Evolutionary conservation across 2,797 vertebrate genomes (phyloP), one percentile per base, ranked within the genome.

Genomic region (Oryzias sinensis): DNA sequence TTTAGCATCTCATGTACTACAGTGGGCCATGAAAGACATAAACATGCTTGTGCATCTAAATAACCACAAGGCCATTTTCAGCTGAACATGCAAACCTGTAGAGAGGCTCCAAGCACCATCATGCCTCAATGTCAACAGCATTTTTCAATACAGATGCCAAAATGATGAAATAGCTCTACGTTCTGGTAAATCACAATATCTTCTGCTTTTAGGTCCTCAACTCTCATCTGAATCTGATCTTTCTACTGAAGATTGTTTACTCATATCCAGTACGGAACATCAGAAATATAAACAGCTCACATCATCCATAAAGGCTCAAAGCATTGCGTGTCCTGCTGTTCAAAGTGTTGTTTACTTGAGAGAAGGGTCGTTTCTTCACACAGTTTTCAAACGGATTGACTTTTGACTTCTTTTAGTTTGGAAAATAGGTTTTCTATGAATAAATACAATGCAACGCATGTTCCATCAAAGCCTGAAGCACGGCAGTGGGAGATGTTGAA

Each of bases 201-300:
- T 55, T 9, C 16, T 65, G 75, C 57, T 75, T 61, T 76, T 22
- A 70, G 79, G 67, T 66, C 63, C 59, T 60, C 69, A 17, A 62
- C 62, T 55, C 16, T 59, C 22, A 59, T 67, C 48, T 74, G 65
- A 48, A 45, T 68, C 57, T 33, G 5, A 83, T 83, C 72, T 66
- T 62, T 53, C 52, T 53, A 72, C 76, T 55, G 75, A 77, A 86
- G 76, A 70, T 84, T 81, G 82, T 76, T 60, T 41, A 49, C 58
- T 85, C 48, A 59, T 73, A 70, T 76, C 74, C 65, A 67, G 56
- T 76, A 29, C 27, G 5, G 27, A 29, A 74, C 74, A 80, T 80
- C 74, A 80, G 68, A 81, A 65, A 64, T 62, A 74, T 75, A 83
- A 84, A 82, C 72, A 75, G 72, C 62, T 67, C 76, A 49, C 70